Evolutionary conservation across 2,797 vertebrate genomes (phyloP).

Genomic region (Falco concolor): DNA sequence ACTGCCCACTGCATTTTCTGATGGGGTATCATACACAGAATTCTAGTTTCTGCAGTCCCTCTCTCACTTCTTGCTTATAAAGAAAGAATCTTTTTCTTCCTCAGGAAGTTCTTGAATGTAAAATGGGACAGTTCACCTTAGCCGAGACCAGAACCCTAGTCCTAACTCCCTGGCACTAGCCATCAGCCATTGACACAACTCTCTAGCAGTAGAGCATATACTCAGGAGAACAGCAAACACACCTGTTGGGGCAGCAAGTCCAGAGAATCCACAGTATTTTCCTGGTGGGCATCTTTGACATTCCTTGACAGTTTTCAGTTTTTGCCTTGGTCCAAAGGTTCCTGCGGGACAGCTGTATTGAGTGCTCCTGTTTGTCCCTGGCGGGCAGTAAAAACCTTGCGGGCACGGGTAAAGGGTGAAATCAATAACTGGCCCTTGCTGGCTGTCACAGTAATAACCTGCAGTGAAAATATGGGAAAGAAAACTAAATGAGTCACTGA

Average conservation of each 20-base stretch:
- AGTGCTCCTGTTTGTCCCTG: conserved; percentile 76
- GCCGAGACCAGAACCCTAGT: background rate
- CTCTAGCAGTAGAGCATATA: rapidly evolving
- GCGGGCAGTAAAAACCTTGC: conserved; percentile 86
- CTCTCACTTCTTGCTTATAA: background rate
- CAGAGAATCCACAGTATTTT: conserved; percentile 81
- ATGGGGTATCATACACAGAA: rapidly evolving
- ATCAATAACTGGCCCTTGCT: conserved; percentile 63
- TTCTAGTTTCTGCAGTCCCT: background rate
- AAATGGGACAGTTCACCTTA: background rate
- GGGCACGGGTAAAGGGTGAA: conserved; percentile 82
- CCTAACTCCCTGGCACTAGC: background rate
- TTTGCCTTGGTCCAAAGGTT: conserved; percentile 79
- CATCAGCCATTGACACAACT: background rate
- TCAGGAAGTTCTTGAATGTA: background rate
- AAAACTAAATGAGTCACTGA: background rate
- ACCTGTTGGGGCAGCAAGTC: conserved; percentile 85
- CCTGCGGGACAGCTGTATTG: conserved; percentile 84
- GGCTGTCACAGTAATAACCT: conserved; percentile 86
- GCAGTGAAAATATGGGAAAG: background rate
- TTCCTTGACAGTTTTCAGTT: conserved; percentile 50
- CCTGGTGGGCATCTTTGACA: conserved; percentile 83
- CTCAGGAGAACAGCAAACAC: background rate
- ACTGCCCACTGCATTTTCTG: background rate
- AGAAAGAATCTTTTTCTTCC: background rate